Base-by-base conservation (phyloP, 2,113 vertebrate species). In the Paramormyrops kingsleyae region DNA sequence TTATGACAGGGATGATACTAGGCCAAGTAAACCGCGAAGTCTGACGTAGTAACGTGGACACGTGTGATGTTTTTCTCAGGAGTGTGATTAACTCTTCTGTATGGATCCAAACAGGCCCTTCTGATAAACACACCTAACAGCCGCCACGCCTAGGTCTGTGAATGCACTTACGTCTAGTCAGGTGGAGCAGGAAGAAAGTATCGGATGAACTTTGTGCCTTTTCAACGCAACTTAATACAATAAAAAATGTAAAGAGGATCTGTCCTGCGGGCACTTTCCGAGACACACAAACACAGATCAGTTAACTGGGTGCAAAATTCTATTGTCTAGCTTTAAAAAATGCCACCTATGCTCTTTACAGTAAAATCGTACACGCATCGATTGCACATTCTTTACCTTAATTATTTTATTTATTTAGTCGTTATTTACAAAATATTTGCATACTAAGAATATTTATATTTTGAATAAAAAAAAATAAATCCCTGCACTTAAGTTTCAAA, bases 1-100 rank as follows among this genome's bases (percentile, higher is more conserved):
- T 84, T n/a, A n/a, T 47, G 44, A 88, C 1, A 19, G 42, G 44
- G 35, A 83, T 39, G 47, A 56, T 46, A 42, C 49, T 70, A 39
- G 70, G 31, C 4, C 4, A 44, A 35, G 35, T 5, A 24, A 56
- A 53, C 35, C n/a, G 44, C 35, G 35, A 77, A 53, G 19, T 59
- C 8, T 44, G 88, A 84, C 88, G 42, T 24, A 85, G 49, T 49
- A 80, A 47, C 24, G 35, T 44, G 4, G 74, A 80, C 35, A 53
- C 21, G 49, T 77, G 52, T 44, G 49, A 2, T 88, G 50, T 49
- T 89, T 83, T 89, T 89, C 89, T 56, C 89, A 84, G 80, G 89
- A 85, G 89, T 89, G 84, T 89, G 89, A 89, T 83, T 62, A 84
- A 89, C 50, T n/a, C 27, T 47, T 44, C 39, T 56, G 49, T 56